Percentiles rank a stretch among this genome's conserved stretches.
phyloP scores from a whole-genome alignment of 2,888 invertebrate species.

The Fabriciana adippe region DNA sequence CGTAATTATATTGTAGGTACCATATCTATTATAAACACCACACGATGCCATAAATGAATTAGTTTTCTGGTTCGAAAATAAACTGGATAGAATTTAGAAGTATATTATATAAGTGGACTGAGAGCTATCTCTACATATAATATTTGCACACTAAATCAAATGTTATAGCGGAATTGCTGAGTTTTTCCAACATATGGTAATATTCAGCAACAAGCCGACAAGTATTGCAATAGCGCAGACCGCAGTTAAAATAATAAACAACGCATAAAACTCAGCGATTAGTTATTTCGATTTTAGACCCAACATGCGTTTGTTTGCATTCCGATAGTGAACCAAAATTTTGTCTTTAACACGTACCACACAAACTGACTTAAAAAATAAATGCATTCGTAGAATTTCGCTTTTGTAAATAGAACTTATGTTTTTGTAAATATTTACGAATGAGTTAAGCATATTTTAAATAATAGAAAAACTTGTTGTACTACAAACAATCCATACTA shows the following conservation, averaged over 20 bases:
- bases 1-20: too few relatives aligned
- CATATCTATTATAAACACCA: too few relatives aligned
- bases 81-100: background rate
- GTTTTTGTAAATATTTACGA: constrained; percentile 12
- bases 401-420: constrained; percentile 21
- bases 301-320: constrained; percentile 45
- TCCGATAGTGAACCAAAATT: constrained; percentile 38
- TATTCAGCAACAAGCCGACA: constrained; percentile 49
- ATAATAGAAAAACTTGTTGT: background rate
- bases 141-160: constrained; percentile 18
- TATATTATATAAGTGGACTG: background rate
- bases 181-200: constrained; percentile 46
- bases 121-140: background rate
- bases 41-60: too few relatives aligned
- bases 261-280: constrained; percentile 38
- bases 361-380: constrained; percentile 35
- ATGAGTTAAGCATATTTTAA: background rate
- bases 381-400: constrained; percentile 19
- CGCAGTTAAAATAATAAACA: constrained; percentile 64
- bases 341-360: constrained; percentile 37
- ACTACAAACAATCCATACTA: background rate
- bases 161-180: constrained; percentile 26
- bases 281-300: constrained; percentile 43
- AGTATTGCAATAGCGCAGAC: constrained; percentile 46
- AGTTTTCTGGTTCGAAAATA: background rate